Conservation (phyloP, 2,888 invertebrate species). For the Maniola hyperantus region DNA sequence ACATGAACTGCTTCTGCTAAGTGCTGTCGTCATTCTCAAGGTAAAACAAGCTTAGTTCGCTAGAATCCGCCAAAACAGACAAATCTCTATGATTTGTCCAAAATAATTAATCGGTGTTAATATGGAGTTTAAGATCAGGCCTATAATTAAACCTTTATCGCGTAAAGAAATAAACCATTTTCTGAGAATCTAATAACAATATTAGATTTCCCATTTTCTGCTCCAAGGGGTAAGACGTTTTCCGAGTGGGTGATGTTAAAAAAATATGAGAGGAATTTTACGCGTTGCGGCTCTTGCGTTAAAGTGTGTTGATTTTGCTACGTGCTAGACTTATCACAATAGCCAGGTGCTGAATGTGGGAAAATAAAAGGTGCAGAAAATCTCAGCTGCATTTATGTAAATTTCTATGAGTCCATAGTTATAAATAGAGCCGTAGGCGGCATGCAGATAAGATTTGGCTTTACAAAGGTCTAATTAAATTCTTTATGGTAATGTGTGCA, state of each 20-base stretch:
- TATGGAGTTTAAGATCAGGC: too few relatives aligned
- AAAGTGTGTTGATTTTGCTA: conserved; percentile 17
- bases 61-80: too few relatives aligned
- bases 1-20: too few relatives aligned
- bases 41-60: too few relatives aligned
- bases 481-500: not conserved
- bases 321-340: conserved; percentile 20
- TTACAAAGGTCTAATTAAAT: conserved; percentile 13
- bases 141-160: not conserved
- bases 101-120: too few relatives aligned
- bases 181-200: not conserved
- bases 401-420: conserved; percentile 45
- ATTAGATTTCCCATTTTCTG: not conserved
- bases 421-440: conserved; percentile 52
- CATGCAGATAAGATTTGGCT: conserved; percentile 42
- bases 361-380: conserved; percentile 24
- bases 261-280: conserved; percentile 5
- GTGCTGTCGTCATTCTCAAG: too few relatives aligned
- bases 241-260: not conserved
- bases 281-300: conserved; percentile 6
- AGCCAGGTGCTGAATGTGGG: not conserved
- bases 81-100: too few relatives aligned
- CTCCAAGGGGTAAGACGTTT: conserved; percentile 1
- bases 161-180: not conserved
- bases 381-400: conserved; percentile 25